Evolutionary conservation across 2,888 invertebrate genomes (phyloP).

Genomic region (Alviniconcha strummeri): DNA sequence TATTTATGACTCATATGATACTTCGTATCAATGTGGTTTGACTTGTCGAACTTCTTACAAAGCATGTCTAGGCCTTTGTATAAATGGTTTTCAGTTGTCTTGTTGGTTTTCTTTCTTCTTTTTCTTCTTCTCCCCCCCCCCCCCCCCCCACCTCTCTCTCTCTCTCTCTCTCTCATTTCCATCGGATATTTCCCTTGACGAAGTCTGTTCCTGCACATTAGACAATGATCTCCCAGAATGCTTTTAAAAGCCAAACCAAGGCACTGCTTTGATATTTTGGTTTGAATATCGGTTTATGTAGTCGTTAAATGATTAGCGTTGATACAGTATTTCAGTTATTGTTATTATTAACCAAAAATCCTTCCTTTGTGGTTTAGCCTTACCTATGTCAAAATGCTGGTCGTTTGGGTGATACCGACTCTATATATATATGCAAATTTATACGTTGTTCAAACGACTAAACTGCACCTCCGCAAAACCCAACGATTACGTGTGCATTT

Average conservation of each 20-base stretch:
- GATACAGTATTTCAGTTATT: not conserved
- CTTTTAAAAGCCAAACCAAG: no score
- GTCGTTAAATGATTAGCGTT: no score
- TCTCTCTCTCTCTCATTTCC: not conserved
- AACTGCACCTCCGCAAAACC: no score
- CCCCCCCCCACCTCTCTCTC: not conserved
- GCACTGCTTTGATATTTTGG: no score
- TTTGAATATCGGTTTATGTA: no score
- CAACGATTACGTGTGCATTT: not conserved
- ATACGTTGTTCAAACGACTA: not conserved
- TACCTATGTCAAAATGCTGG: not conserved
- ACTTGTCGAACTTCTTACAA: no score
- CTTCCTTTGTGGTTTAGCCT: no score
- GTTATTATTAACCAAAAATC: not conserved
- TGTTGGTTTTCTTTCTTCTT: not conserved
- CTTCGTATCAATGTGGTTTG: no score
- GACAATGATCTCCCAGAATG: not conserved
- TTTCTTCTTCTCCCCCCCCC: not conserved
- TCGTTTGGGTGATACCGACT: not conserved
- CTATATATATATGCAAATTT: conserved; percentile 21
- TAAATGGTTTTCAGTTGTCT: not conserved
- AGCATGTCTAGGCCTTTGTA: no score
- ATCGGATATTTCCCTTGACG: no score
- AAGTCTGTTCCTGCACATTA: not conserved
- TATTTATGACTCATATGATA: not conserved